These are phyloP conservation scores for Smittia sp. DNA, from an alignment of 2,888 invertebrate species.

Conservation along the genomic window DNA sequence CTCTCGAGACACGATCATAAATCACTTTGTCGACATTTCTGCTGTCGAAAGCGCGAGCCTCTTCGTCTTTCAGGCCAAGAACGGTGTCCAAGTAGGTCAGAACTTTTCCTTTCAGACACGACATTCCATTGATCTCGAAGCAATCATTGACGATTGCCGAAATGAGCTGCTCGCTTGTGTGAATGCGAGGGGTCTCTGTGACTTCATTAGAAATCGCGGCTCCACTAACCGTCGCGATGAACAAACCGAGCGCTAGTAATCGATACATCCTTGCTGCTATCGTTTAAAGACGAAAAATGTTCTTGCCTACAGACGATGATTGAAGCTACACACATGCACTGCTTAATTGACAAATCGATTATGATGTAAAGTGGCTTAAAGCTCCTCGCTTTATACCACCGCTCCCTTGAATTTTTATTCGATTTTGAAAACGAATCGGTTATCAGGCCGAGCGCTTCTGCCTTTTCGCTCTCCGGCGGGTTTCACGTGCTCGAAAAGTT, in stretches of 20 bases:
- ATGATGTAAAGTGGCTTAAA: slow-evolving; percentile 52
- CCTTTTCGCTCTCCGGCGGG: slow-evolving; percentile 27
- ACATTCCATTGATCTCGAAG: slow-evolving; percentile 64
- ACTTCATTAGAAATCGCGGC: slow-evolving; percentile 57
- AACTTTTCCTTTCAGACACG: slow-evolving; percentile 75
- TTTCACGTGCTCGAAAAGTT: slow-evolving; percentile 7
- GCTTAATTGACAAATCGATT: slow-evolving; percentile 51
- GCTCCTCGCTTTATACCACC: slow-evolving; percentile 54
- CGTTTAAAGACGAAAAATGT: slow-evolving; percentile 28
- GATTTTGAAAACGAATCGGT: slow-evolving; percentile 13
- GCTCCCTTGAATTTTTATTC: slow-evolving; percentile 48
- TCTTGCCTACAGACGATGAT: background rate
- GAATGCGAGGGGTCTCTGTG: slow-evolving; percentile 57
- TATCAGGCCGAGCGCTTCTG: slow-evolving; percentile 42
- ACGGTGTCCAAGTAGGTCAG: slow-evolving; percentile 72
- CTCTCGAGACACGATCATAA: slow-evolving; percentile 67
- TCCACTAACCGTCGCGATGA: slow-evolving; percentile 55
- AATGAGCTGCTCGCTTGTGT: slow-evolving; percentile 67
- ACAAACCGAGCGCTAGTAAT: slow-evolving; percentile 55
- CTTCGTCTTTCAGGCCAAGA: slow-evolving; percentile 62
- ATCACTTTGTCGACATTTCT: slow-evolving; percentile 71
- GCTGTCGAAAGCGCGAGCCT: slow-evolving; percentile 61
- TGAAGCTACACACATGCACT: slow-evolving; percentile 45
- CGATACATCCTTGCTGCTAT: slow-evolving; percentile 48
- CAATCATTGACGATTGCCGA: slow-evolving; percentile 71